Conservation (phyloP, 2,888 invertebrate genomes). For the Pristionchus fissidentatus region DNA sequence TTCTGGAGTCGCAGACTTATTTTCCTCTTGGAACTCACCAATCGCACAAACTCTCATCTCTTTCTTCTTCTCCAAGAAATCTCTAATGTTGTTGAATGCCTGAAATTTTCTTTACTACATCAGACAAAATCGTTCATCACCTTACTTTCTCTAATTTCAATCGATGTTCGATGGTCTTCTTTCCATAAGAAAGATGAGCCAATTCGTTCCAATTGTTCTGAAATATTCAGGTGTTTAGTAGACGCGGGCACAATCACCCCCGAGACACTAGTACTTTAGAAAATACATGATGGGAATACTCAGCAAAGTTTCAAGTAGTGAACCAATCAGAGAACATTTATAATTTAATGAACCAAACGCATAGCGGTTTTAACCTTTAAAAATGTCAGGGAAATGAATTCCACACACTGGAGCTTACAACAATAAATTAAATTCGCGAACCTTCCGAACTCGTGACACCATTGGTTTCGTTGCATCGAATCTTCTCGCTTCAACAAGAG, state of each 20-base stretch:
- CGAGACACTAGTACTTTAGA: too few relatives aligned
- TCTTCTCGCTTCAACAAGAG: not conserved
- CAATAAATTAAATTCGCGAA: not conserved
- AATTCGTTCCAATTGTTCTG: not conserved
- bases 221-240: too few relatives aligned
- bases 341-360: too few relatives aligned
- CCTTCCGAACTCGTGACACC: not conserved
- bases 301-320: too few relatives aligned
- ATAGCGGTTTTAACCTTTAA: too few relatives aligned
- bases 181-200: not conserved
- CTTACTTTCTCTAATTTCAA: not conserved
- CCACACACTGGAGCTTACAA: too few relatives aligned
- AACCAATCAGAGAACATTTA: too few relatives aligned
- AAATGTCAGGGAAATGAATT: too few relatives aligned
- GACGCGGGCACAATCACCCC: not conserved
- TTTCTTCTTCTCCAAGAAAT: not conserved
- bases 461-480: not conserved
- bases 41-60: not conserved
- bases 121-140: not conserved
- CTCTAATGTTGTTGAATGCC: not conserved
- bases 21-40: too few relatives aligned
- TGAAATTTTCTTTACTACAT: not conserved
- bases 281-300: too few relatives aligned
- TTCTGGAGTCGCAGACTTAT: too few relatives aligned
- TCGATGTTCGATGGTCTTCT: constrained; percentile 13